A percentile compares a stretch with the other conserved stretches of the same genome.
Conservation (phyloP, 2,113 vertebrate genomes). For the Chloropsis hardwickii region DNA sequence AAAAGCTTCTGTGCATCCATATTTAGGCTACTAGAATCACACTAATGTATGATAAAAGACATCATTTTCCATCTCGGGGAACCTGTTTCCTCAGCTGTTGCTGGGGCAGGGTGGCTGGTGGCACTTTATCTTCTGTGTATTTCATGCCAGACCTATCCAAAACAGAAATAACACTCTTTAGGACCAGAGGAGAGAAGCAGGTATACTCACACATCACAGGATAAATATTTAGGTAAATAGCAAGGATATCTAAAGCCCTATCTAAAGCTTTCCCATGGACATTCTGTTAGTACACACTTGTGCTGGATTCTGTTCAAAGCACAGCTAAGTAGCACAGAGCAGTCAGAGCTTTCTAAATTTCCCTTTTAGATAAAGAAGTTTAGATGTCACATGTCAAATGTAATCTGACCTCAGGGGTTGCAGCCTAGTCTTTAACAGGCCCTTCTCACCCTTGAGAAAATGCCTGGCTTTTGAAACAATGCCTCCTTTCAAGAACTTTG, state of each 20-base stretch:
- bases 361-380: conserved; percentile 15
- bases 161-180: not conserved
- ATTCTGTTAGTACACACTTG: not conserved
- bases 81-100: not conserved
- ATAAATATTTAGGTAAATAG: not conserved
- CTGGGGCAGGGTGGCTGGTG: not conserved
- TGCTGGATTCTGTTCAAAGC: not conserved
- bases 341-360: not conserved
- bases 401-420: conserved; percentile 12
- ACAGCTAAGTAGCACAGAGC: not conserved
- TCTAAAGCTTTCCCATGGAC: not conserved
- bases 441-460: conserved; percentile 5
- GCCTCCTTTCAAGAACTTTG: not conserved
- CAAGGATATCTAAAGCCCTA: not conserved
- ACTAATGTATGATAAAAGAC: not conserved
- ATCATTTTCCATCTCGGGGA: fast-evolving
- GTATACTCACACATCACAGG: not conserved
- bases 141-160: not conserved
- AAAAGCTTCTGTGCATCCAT: not conserved
- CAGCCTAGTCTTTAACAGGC: not conserved
- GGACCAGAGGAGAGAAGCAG: not conserved
- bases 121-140: not conserved
- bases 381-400: not conserved
- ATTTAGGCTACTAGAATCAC: not conserved
- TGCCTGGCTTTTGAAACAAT: conserved; percentile 28